A percentile compares a stretch with the other conserved stretches of the same genome.
Conservation (phyloP, 2,113 vertebrate species). For the Proterorhinus semilunaris region DNA sequence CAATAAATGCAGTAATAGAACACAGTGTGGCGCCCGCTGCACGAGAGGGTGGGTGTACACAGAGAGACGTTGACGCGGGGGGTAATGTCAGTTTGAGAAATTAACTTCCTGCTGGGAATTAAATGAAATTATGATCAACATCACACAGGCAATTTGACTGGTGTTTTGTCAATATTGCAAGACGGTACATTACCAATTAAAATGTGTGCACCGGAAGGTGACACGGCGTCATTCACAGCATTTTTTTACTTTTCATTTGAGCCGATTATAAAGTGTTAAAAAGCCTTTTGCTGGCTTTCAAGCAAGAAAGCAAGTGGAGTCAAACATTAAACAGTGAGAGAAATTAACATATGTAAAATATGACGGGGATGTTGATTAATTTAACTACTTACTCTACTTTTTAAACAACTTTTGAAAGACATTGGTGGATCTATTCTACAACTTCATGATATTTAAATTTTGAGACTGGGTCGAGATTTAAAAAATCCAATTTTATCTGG, state of each 20-base stretch:
- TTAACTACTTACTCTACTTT: too few relatives aligned
- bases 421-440: too few relatives aligned
- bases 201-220: background rate
- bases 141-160: background rate
- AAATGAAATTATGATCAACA: background rate
- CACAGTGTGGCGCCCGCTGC: slow-evolving; percentile 23
- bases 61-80: background rate
- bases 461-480: too few relatives aligned
- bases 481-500: too few relatives aligned
- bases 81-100: background rate
- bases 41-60: slow-evolving; percentile 16
- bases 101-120: slow-evolving; percentile 7
- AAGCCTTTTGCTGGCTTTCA: too few relatives aligned
- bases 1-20: slow-evolving; percentile 46
- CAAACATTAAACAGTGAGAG: too few relatives aligned
- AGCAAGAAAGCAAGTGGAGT: too few relatives aligned
- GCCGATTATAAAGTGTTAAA: too few relatives aligned
- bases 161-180: background rate
- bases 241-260: background rate
- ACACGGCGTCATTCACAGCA: background rate
- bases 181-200: background rate
- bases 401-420: too few relatives aligned
- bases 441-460: too few relatives aligned
- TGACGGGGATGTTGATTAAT: too few relatives aligned
- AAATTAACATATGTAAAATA: too few relatives aligned